Evolutionary conservation across 2,113 vertebrate genomes (phyloP), one percentile per base, ranked within the genome.

Genomic region (Melanostigma gelatinosum): DNA sequence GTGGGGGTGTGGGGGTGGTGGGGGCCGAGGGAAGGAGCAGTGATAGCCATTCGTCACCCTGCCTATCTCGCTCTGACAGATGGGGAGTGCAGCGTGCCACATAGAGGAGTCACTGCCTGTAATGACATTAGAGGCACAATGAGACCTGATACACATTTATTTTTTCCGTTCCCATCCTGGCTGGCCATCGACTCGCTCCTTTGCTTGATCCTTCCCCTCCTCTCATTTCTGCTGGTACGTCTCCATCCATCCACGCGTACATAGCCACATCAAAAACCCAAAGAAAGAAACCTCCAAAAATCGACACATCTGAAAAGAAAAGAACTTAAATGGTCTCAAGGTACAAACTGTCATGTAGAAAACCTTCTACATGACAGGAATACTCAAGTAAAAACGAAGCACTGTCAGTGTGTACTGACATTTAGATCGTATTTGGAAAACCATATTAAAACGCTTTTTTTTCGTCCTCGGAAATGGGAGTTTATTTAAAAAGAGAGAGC

Each of bases 41-140:
- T 88, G 92, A 90, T 94, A 91, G 91, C 92, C 91, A 93, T 92
- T 94, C 85, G 87, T 94, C 93, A 93, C 92, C 84, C 77, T 92
- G 85, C 85, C 90, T 94, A 94, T 94, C 93, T 95, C 82, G 52
- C 85, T 82, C 76, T 91, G 93, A 93, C 93, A 95, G 94, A 93
- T 91, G 87, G 82, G 85, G 82, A 91, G 90, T 90, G 89, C 72
- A 60, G 81, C 62, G 65, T 89, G 87, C 89, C 91, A 90, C 93
- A 87, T 78, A 93, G 90, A 93, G 85, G 93, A 94, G 85, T 91
- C 93, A 91, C 82, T 90, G 89, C 83, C 91, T 94, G 75, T 95
- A 95, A 95, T 95, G 94, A 94, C 93, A 93, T 95, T 94, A 95
- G 89, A 90, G 91, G 85, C 90, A 94, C 93, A 94, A 95, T 92